Percentiles rank a stretch among this genome's conserved stretches.
Conservation (phyloP, 2,888 invertebrate species). For the Amphipoea lucens region DNA sequence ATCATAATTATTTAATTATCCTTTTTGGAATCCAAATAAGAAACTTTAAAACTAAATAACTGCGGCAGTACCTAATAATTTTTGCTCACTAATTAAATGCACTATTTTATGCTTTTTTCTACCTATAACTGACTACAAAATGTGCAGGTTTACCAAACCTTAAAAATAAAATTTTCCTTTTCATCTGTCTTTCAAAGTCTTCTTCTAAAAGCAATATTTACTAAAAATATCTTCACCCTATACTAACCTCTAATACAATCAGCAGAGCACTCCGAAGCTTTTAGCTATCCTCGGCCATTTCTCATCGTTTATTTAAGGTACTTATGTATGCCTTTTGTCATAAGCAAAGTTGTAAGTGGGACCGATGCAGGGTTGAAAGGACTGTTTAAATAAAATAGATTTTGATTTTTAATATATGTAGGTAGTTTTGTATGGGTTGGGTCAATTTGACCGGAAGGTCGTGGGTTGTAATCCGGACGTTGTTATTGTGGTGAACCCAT, state of each 20-base stretch:
- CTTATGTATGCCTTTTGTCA: conserved; percentile 56
- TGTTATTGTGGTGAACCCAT: conserved; percentile 39
- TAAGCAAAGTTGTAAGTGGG: conserved; percentile 39
- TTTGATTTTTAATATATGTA: conserved; percentile 27
- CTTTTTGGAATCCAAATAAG: background rate
- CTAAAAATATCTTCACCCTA: conserved; percentile 30
- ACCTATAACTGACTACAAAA: background rate
- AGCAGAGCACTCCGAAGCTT: conserved; percentile 47
- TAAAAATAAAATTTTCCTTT: background rate
- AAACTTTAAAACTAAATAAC: background rate
- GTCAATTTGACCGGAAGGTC: conserved; percentile 32
- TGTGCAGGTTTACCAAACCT: background rate
- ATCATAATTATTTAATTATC: conserved; percentile 3
- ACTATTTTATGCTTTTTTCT: background rate
- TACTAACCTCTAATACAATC: conserved; percentile 38
- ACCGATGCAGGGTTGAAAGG: conserved; percentile 19
- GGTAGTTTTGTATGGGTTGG: conserved; percentile 8
- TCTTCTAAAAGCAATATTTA: conserved; percentile 18
- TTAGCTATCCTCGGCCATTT: conserved; percentile 27
- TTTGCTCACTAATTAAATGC: background rate
- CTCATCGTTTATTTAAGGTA: conserved; percentile 52
- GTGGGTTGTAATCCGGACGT: conserved; percentile 51
- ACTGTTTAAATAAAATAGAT: conserved; percentile 27
- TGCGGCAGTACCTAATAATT: background rate
- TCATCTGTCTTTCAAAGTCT: background rate